These are phyloP conservation scores for Platyscapa corneri DNA, from an alignment of 1,140 invertebrate genomes.

Conservation along the genomic window DNA sequence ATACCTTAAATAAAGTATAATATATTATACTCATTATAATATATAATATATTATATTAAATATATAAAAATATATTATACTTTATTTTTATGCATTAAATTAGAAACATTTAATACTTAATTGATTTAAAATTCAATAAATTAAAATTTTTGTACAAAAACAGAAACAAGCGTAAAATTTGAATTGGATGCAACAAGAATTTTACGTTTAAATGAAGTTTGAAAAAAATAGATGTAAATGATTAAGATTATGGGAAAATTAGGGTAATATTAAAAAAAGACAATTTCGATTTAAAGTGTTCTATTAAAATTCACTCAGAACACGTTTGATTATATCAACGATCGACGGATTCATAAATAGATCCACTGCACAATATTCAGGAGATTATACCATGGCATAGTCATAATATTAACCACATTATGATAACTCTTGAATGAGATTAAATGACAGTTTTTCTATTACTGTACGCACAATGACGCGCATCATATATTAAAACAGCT, in stretches of 20 bases:
- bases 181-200: too few relatives aligned
- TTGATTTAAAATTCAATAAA: too few relatives aligned
- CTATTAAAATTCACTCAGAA: slow-evolving; percentile 73
- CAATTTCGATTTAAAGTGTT: slow-evolving; percentile 66
- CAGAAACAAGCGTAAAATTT: too few relatives aligned
- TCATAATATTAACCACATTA: slow-evolving; percentile 61
- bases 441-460: slow-evolving; percentile 32
- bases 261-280: slow-evolving; percentile 37
- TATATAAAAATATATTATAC: too few relatives aligned
- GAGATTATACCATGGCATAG: slow-evolving; percentile 64
- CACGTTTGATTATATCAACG: slow-evolving; percentile 73
- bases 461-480: slow-evolving; percentile 1
- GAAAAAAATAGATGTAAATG: not conserved
- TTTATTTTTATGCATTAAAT: too few relatives aligned
- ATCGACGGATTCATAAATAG: slow-evolving; percentile 71
- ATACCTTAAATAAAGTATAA: too few relatives aligned
- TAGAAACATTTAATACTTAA: too few relatives aligned
- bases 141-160: too few relatives aligned
- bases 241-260: not conserved
- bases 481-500: not conserved
- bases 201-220: too few relatives aligned
- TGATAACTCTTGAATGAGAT: slow-evolving; percentile 37
- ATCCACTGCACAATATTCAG: slow-evolving; percentile 70
- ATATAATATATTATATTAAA: too few relatives aligned
- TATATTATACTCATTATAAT: too few relatives aligned